Evolutionary conservation across 2,113 vertebrate species (phyloP), one percentile per base, ranked within the genome.

Genomic region (Gnathochromis pfefferi): DNA sequence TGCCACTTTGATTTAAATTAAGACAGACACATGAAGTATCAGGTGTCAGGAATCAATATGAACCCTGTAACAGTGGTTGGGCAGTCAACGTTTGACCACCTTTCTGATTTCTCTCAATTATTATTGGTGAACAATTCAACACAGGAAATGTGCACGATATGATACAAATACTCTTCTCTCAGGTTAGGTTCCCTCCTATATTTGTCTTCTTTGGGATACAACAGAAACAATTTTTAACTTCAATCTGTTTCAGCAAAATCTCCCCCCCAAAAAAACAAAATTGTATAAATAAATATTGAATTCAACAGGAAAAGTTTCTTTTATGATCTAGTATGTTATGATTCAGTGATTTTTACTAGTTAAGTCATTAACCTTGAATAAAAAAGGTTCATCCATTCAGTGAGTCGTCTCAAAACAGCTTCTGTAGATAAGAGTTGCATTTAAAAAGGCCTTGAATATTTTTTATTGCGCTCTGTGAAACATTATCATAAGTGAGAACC

Each of bases 191-290:
- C 21, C 38, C 65, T 6, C 12, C 7, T 23, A 42, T 38, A 7
- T 38, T n/a, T 38, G 19, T 70, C 65, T 70, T 42, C 35, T 13
- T 35, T 65, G 31, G 19, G 17, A 19, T 65, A 38, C 19, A 65
- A 11, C 58, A 63, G 31, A 63, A 33, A 63, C 58, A 2, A 19
- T 12, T 65, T 63, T 65, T 65, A 47, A 10, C 42, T 28, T 75
- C 9, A 75, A 11, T 73, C 14, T 17, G 17, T 75, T 31, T 47
- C 23, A 47, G 9, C 23, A 47, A 75, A 47, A 47, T 11, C 3
- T 2, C 2, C 4, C 28, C 51, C 9, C 47, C 7, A 6, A 0
- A 0, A 1, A 47, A 5, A 10, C 2, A 3, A 16, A 45, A 17
- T 16, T 17, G 4, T 45, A 73, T 5, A 17, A 28, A 28, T 45